Base-by-base conservation (phyloP, 1,140 invertebrate species). In the Sarcophaga peregrina region DNA sequence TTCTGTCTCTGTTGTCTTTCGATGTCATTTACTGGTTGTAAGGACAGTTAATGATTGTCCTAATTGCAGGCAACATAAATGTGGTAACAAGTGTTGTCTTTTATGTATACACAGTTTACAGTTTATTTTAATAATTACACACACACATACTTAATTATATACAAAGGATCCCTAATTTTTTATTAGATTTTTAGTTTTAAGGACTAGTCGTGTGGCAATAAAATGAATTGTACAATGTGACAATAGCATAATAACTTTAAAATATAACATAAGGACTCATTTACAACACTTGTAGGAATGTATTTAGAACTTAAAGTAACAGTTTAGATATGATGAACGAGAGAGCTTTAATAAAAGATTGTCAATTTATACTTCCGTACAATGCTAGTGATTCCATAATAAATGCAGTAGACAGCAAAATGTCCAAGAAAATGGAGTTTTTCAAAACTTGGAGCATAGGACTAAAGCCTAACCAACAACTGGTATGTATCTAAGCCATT, bases 51-150 rank as follows among this genome's bases (percentile, higher is more conserved):
- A 78, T 50, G 48, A 78, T 78, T 52, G 75, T 50, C 48, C 50
- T 78, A 78, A 78, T 78, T 78, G 75, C 75, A 78, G 9, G n/a
- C 15, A 78, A 50, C 47, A 78, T 78, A 78, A 78, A 50, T 78
- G 75, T 52, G 11, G 3, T 78, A 68, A 68, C 62, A 20, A 68
- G 62, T 68, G 17, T 6, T 37, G 25, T 37, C 4, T 37, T 68
- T 68, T 68, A 68, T 68, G 20, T 20, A 68, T 62, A 62, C 54
- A 37, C 25, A 37, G 25, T 37, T 37, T 37, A 37, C 3, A 68
- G 8, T 68, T 68, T 68, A 68, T 68, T 68, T 68, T 25, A 68
- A 20, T 68, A 20, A n/a, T 13, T 58, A 13, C 54, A 4, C 54
- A 58, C 15, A 58, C 15, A 37, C 54, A 58, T n/a, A 58, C 54